These are phyloP conservation scores for Macropus fuliginosus DNA, from an alignment of 2,797 vertebrate genomes.

Conservation along the genomic window DNA sequence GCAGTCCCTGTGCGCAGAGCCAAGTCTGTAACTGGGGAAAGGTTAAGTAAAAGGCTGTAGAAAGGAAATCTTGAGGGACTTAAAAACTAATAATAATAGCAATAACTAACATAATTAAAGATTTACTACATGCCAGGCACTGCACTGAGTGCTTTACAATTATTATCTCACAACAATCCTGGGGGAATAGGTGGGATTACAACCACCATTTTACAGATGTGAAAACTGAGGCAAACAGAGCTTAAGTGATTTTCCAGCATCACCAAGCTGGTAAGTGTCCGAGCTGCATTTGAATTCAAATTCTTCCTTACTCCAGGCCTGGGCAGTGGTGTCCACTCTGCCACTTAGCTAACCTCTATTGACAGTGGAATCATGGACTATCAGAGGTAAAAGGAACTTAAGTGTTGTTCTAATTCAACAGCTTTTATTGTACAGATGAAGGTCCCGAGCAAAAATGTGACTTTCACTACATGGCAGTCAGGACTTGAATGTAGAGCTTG, in stretches of 20 bases:
- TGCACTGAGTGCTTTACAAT: background rate
- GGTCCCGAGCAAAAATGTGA: background rate
- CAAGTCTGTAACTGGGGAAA: background rate
- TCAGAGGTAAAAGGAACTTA: background rate
- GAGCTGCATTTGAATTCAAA: background rate
- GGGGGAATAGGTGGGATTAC: background rate
- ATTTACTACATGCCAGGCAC: background rate
- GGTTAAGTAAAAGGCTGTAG: background rate
- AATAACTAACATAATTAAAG: background rate
- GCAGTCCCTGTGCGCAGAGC: background rate
- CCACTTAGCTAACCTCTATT: background rate
- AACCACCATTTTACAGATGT: background rate
- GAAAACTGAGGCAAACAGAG: background rate
- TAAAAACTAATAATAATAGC: background rate
- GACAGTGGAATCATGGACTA: background rate
- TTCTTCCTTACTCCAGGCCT: background rate
- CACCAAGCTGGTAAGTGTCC: background rate
- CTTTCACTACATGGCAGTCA: background rate
- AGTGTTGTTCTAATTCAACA: background rate
- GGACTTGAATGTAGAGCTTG: background rate
- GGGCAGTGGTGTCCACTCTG: background rate
- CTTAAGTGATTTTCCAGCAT: background rate
- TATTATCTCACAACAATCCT: background rate
- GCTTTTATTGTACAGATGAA: background rate
- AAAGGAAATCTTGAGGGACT: background rate